Base-by-base conservation (phyloP, 2,888 invertebrate genomes). In the Lapara coniferarum region DNA sequence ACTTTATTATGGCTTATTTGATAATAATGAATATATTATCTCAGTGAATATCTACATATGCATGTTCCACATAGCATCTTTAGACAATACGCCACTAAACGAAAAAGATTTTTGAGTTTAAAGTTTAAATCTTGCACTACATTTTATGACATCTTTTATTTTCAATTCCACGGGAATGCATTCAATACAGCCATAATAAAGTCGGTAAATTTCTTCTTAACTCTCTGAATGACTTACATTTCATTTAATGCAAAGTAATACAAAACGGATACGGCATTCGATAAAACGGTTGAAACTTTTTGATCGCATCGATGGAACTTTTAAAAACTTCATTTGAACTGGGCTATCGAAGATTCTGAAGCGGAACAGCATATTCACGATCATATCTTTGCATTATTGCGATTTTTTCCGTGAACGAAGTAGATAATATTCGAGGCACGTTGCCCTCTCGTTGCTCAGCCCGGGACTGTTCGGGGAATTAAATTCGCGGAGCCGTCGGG, bases 371-470 rank as follows among this genome's bases (percentile, higher is more conserved):
- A 53, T 68, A 66, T 52, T 37, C 49, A 16, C 66, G 46, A 76
- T 74, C 74, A 74, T 77, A 78, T 74, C 58, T 72, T 71, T 80
- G 76, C 80, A 75, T 74, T 77, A 79, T 75, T 74, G 74, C 78
- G 79, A 73, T 37, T 79, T 74, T 77, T 76, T 67, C 73, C 71
- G 73, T 74, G 70, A 73, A 57, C 16, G 63, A 70, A 37, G 57
- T 37, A 52, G 57, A 68, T 53, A 70, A 73, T 78, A 82, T 82
- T 81, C 80, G 66, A 63, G 73, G 79, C 81, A 81, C 81, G 81
- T 76, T 74, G 77, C 53, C 63, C 52, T 55, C 51, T 56, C 72
- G 75, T 74, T 72, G 75, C 72, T 59, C 68, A 25, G 71, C 74
- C 72, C 74, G 19, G 14, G 72, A 69, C 71, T 71, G 59, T 66